Evolutionary conservation across 2,888 invertebrate genomes (phyloP).

Genomic region (Rambutsinella grinnellia): DNA sequence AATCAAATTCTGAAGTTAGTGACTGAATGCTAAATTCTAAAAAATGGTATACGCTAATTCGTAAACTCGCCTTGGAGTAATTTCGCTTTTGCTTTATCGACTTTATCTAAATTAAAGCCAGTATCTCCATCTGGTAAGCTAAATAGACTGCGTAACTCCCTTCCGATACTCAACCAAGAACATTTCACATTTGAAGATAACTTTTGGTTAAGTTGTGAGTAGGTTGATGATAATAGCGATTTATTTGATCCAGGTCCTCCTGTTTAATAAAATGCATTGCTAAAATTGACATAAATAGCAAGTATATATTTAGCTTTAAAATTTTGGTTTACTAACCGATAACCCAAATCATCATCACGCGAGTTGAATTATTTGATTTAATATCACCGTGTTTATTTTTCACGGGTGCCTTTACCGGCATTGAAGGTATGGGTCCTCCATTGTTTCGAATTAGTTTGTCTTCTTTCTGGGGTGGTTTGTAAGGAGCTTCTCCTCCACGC

Average conservation of each 20-base stretch:
- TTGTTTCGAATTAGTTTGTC: constrained; percentile 70
- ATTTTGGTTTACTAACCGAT: constrained; percentile 69
- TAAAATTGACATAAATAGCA: not conserved
- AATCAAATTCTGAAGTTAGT: constrained; percentile 81
- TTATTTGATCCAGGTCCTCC: constrained; percentile 96
- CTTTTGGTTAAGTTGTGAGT: constrained; percentile 67
- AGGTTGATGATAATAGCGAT: constrained; percentile 79
- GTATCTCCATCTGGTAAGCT: constrained; percentile 41
- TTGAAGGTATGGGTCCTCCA: constrained; percentile 55
- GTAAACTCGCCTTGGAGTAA: constrained; percentile 73
- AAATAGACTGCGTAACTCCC: constrained; percentile 81
- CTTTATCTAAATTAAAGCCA: constrained; percentile 73
- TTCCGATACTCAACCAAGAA: constrained; percentile 84
- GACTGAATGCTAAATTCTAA: constrained; percentile 71
- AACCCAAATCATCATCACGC: constrained; percentile 70
- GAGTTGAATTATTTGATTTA: constrained; percentile 53
- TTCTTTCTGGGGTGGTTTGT: constrained; percentile 76
- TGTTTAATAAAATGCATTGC: constrained; percentile 58
- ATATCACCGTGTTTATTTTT: constrained; percentile 38
- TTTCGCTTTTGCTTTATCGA: constrained; percentile 72
- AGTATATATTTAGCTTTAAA: not conserved
- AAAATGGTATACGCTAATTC: no score
- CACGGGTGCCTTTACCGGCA: constrained; percentile 54
- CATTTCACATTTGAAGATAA: constrained; percentile 72
- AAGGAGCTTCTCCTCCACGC: constrained; percentile 72